Evolutionary conservation across 1,140 invertebrate genomes (phyloP), one percentile per base, ranked within the genome.

Genomic region (Brachionus calyciflorus): DNA sequence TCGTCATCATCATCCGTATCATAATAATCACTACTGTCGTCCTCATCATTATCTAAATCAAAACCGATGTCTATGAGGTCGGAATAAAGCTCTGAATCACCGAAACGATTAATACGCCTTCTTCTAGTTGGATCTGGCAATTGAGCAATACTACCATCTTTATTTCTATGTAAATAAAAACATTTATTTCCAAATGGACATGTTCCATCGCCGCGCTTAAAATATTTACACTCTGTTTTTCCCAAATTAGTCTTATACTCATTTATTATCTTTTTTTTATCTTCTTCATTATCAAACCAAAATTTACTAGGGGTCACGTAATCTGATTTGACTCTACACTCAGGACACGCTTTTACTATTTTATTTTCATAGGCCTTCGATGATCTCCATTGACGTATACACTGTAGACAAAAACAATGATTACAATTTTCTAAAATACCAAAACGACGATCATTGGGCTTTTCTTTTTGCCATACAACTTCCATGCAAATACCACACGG

Each of bases 161-260:
- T 89, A 79, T 91, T 85, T 49, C 91, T 90, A 82, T 94, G 93
- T 51, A 90, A 87, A 81, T 95, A 95, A 82, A 95, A 95, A 81
- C 93, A 95, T 81, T 93, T 93, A 81, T 93, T 92, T 40, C 92
- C 92, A 85, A 95, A 95, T 6, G 92, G 93, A 87, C 93, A 95
- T 80, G 90, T 90, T 17, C 91, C 91, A 78, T 87, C 84, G 3
- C 91, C 91, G 83, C 89, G 87, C 76, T 91, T 90, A 81, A 93
- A 94, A 82, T 94, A 94, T 81, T 92, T 93, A 86, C 93, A 95
- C 79, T 90, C 88, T 85, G 93, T 93, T 78, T 85, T 84, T 81
- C 89, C 90, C 81, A 46, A 55, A 37, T 55, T 21, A 17, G 19
- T 41, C 83, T 92, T 92, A 82, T 94, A 95, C 80, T 90, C 89